phyloP scores from a whole-genome alignment of 2,888 invertebrate species.

The Nephrocerus scutellatus region DNA sequence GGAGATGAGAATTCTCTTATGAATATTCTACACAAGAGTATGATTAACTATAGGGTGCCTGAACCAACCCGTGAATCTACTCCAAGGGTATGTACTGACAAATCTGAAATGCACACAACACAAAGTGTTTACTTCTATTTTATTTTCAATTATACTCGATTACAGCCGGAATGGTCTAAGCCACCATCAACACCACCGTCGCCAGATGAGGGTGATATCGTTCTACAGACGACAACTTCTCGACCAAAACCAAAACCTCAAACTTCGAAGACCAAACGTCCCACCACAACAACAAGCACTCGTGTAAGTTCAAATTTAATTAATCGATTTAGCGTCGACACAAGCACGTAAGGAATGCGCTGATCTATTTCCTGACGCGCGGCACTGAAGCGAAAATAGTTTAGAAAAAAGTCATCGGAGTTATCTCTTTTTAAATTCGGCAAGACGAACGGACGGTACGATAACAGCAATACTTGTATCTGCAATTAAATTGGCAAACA shows the following conservation, averaged over 20 bases:
- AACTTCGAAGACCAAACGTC: conserved; percentile 27
- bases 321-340: too few species aligned
- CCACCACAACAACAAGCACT: conserved; percentile 23
- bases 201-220: conserved; percentile 48
- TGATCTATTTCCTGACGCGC: too few species aligned
- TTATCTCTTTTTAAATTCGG: too few species aligned
- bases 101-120: conserved; percentile 6
- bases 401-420: too few species aligned
- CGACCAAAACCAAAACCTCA: conserved; percentile 34
- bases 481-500: too few species aligned
- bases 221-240: conserved; percentile 35
- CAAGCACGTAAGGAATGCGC: too few species aligned
- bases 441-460: too few species aligned
- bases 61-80: conserved; percentile 59
- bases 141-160: conserved; percentile 16
- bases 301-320: conserved; percentile 26
- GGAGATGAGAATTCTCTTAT: conserved; percentile 70
- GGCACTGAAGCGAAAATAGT: too few species aligned
- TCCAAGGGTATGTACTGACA: conserved; percentile 54
- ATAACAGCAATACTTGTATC: too few species aligned
- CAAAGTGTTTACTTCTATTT: conserved; percentile 1
- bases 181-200: conserved; percentile 64
- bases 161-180: conserved; percentile 72
- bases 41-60: conserved; percentile 65
- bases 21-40: conserved; percentile 63